phyloP scores from a whole-genome alignment of 2,113 vertebrate genomes.

The Nyctereutes procyonoides region DNA sequence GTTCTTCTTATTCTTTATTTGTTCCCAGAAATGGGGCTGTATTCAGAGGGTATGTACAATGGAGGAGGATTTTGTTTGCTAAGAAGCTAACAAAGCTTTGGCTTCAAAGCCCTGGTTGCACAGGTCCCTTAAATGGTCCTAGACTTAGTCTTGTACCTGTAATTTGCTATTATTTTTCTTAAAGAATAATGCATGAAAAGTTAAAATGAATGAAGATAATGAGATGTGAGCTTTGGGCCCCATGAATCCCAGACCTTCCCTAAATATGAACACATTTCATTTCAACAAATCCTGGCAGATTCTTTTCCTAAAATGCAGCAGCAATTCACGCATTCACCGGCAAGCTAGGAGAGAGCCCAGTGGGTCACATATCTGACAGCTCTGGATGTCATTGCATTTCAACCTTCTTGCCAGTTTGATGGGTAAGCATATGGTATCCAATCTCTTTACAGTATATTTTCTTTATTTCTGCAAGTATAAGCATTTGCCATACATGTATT shows the following conservation, averaged over 20 bases:
- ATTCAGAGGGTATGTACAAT: not conserved
- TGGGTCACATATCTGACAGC: not conserved
- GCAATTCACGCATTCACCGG: not conserved
- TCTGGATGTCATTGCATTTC: not conserved
- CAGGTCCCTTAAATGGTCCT: not conserved
- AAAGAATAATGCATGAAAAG: not conserved
- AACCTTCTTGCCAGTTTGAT: not conserved
- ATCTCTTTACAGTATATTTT: not conserved
- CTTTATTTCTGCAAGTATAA: slow-evolving; percentile 3
- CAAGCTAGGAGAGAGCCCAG: not conserved
- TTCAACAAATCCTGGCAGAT: not conserved
- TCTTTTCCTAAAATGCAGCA: not conserved
- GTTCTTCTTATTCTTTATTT: not conserved
- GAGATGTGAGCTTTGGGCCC: not conserved
- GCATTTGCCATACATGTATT: not conserved
- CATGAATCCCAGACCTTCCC: not conserved
- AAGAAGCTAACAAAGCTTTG: not conserved
- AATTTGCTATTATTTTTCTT: not conserved
- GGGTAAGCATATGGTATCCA: not conserved
- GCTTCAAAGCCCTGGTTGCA: not conserved
- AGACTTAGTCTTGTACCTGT: not conserved
- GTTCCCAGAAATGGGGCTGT: not conserved
- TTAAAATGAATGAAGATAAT: not conserved
- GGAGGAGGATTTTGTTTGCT: not conserved
- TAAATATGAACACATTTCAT: not conserved